phyloP scores from a whole-genome alignment of 2,113 vertebrate genomes.

The Leptobrachium leishanense region DNA sequence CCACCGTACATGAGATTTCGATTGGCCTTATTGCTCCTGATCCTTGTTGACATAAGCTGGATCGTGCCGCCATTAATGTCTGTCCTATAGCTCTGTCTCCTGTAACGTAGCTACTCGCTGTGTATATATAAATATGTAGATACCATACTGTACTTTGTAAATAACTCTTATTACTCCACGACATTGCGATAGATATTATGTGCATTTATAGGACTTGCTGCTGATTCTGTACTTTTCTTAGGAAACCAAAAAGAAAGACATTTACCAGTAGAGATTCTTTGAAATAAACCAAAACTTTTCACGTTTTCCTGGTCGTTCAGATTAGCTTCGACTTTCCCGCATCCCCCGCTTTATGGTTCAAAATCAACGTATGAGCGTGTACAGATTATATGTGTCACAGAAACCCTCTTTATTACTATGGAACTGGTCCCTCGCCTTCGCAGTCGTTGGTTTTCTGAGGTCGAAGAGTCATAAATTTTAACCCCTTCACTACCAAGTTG shows the following conservation, averaged over 20 bases:
- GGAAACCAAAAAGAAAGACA: not conserved
- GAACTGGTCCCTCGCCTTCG: no score
- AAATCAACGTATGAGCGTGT: no score
- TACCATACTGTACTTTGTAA: slow-evolving; percentile 38
- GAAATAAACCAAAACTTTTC: no score
- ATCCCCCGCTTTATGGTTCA: no score
- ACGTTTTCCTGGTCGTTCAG: no score
- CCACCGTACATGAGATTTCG: not conserved
- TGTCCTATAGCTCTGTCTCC: not conserved
- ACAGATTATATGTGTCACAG: no score
- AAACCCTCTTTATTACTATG: no score
- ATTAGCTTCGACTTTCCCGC: no score
- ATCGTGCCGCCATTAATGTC: not conserved
- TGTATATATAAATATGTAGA: slow-evolving; percentile 45
- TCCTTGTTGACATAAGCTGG: not conserved
- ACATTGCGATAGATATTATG: not conserved
- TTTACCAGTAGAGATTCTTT: no score
- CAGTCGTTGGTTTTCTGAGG: no score
- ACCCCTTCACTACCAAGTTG: no score
- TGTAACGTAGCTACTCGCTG: slow-evolving; percentile 30
- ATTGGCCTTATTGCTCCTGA: not conserved
- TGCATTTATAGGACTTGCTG: not conserved
- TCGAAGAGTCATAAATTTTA: no score
- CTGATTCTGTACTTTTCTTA: not conserved
- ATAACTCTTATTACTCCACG: slow-evolving; percentile 29